phyloP scores from a whole-genome alignment of 1,140 invertebrate species.

The Formica exsecta region DNA sequence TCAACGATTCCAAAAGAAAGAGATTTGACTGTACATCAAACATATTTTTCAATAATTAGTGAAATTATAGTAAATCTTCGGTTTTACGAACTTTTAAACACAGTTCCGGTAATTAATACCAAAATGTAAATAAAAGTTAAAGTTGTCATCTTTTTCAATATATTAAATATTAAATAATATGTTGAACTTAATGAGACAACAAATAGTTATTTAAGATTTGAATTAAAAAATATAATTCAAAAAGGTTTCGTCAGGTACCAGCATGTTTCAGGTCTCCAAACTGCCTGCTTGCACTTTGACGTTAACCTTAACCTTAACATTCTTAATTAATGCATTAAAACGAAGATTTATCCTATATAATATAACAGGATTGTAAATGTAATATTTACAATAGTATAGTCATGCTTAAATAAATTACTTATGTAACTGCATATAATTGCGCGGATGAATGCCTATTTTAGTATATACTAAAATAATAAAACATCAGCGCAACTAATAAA shows the following conservation, averaged over 20 bases:
- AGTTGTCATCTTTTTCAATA: not conserved
- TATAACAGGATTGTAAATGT: constrained; percentile 23
- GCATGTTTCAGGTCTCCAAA: constrained; percentile 3
- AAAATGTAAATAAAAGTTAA: constrained; percentile 17
- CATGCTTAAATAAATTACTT: constrained; percentile 67
- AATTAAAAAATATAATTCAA: constrained; percentile 27
- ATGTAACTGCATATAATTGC: constrained; percentile 50
- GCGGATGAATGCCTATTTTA: constrained; percentile 21
- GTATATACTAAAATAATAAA: too few relatives aligned
- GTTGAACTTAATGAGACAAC: not conserved
- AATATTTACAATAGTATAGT: constrained; percentile 59
- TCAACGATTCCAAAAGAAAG: too few relatives aligned
- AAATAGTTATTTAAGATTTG: not conserved
- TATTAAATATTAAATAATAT: not conserved
- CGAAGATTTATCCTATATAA: constrained; percentile 6
- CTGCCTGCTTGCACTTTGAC: not conserved
- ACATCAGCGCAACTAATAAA: too few relatives aligned
- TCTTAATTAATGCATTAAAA: constrained; percentile 32
- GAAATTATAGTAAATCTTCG: constrained; percentile 8
- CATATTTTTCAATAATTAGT: not conserved
- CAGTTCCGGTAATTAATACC: not conserved
- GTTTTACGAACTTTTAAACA: constrained; percentile 3
- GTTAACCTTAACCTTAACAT: constrained; percentile 33
- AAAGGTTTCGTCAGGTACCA: constrained; percentile 40
- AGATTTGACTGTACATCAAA: not conserved